Conservation (phyloP, 2,113 vertebrate species). For the Tenebrosternarchus preto region DNA sequence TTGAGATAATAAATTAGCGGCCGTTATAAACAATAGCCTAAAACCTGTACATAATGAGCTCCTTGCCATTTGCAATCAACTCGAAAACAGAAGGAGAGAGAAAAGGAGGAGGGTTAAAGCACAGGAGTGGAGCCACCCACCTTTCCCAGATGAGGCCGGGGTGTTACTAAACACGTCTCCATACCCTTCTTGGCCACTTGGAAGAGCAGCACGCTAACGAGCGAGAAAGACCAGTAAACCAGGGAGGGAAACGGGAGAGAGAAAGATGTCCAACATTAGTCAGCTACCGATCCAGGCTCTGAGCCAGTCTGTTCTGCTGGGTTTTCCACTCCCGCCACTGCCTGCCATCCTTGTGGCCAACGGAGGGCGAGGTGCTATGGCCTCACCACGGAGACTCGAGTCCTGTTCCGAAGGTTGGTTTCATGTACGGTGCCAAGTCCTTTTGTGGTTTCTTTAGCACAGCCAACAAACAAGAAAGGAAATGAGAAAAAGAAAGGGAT, state of each 20-base stretch:
- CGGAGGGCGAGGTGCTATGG: conserved; percentile 1
- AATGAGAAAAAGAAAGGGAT: background rate
- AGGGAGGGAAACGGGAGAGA: background rate
- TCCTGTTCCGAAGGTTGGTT: too few relatives aligned
- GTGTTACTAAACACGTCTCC: conserved; percentile 30
- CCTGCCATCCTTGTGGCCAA: background rate
- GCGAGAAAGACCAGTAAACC: background rate
- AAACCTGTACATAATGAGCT: conserved; percentile 76
- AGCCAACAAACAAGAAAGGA: conserved; percentile 6
- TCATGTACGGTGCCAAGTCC: background rate
- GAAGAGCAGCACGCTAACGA: conserved; percentile 7
- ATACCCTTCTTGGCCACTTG: conserved; percentile 24
- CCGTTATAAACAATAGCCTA: conserved; percentile 73
- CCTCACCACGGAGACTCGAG: background rate
- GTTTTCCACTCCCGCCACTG: background rate
- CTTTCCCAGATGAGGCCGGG: conserved; percentile 54
- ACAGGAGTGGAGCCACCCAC: conserved; percentile 37
- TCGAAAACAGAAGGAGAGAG: conserved; percentile 64
- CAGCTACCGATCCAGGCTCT: background rate
- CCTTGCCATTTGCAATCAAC: conserved; percentile 73
- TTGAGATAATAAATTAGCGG: conserved; percentile 76
- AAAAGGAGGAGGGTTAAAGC: background rate
- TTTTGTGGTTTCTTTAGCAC: conserved; percentile 4
- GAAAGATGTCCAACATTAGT: conserved; percentile 1
- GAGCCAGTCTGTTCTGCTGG: background rate